phyloP scores from a whole-genome alignment of 2,797 vertebrate genomes.

The Galaxias olidus region DNA sequence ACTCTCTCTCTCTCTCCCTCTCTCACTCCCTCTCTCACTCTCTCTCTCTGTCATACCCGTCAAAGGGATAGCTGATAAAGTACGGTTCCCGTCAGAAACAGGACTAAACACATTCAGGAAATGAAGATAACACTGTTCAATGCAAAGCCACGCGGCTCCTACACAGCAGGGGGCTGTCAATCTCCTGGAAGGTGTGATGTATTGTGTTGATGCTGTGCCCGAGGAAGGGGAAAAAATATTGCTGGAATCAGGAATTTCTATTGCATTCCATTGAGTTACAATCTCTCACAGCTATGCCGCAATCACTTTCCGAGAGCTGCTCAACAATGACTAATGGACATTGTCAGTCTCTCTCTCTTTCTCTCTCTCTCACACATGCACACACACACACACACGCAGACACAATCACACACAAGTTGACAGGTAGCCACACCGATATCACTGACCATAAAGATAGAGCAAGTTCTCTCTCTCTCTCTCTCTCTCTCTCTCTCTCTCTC shows the following conservation, averaged over 20 bases:
- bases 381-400: neutral
- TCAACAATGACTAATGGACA: neutral
- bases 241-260: too few relatives aligned
- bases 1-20: conserved; percentile 35
- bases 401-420: neutral
- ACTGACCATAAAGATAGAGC: neutral
- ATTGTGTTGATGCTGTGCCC: too few relatives aligned
- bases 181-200: too few relatives aligned
- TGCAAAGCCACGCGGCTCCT: neutral
- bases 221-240: too few relatives aligned
- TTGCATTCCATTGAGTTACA: neutral
- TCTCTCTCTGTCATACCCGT: neutral
- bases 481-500: too few relatives aligned
- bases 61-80: conserved; percentile 36
- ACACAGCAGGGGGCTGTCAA: too few relatives aligned
- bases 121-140: conserved; percentile 25
- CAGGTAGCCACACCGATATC: neutral
- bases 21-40: neutral
- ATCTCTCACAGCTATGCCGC: neutral
- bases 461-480: too few relatives aligned
- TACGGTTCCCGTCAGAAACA: neutral
- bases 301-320: neutral
- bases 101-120: conserved; percentile 12
- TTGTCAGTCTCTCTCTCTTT: too few relatives aligned
- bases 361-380: too few relatives aligned